Percentiles rank a stretch among this genome's conserved stretches.
Evolutionary conservation across 2,113 vertebrate species (phyloP).

Genomic region (Miniopterus natalensis): DNA sequence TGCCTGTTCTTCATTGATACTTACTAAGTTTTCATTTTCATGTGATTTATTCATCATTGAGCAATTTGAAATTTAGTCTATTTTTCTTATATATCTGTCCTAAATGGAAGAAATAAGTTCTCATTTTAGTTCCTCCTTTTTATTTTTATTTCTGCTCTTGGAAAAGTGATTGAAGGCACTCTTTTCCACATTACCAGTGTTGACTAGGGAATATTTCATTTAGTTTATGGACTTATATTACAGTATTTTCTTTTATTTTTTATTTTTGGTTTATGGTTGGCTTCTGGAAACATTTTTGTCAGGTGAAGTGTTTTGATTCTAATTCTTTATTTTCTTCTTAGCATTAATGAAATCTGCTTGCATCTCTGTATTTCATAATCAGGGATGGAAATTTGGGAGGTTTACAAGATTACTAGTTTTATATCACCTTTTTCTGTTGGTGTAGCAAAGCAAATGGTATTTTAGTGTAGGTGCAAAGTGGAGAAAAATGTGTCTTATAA

Average conservation of each 20-base stretch:
- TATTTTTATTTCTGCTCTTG: background rate
- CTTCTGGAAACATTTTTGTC: background rate
- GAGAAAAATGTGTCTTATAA: background rate
- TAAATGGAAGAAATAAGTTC: background rate
- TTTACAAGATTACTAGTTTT: background rate
- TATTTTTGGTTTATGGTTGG: background rate
- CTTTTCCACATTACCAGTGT: background rate
- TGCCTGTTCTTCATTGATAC: background rate
- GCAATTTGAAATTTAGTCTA: background rate
- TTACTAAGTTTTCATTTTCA: background rate
- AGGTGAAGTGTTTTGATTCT: slow-evolving; percentile 6
- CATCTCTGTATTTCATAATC: background rate
- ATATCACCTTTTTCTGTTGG: background rate
- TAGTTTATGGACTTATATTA: background rate
- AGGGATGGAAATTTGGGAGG: background rate
- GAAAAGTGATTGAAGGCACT: background rate
- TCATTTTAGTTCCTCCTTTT: background rate
- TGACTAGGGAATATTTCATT: background rate
- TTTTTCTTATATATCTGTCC: slow-evolving; percentile 36
- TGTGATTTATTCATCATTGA: background rate
- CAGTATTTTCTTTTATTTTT: background rate
- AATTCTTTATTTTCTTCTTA: slow-evolving; percentile 11
- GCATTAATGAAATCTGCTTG: background rate
- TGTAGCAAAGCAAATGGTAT: background rate
- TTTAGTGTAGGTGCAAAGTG: background rate